These are phyloP conservation scores for Troides helena DNA, from an alignment of 2,888 invertebrate genomes.

Conservation along the genomic window DNA sequence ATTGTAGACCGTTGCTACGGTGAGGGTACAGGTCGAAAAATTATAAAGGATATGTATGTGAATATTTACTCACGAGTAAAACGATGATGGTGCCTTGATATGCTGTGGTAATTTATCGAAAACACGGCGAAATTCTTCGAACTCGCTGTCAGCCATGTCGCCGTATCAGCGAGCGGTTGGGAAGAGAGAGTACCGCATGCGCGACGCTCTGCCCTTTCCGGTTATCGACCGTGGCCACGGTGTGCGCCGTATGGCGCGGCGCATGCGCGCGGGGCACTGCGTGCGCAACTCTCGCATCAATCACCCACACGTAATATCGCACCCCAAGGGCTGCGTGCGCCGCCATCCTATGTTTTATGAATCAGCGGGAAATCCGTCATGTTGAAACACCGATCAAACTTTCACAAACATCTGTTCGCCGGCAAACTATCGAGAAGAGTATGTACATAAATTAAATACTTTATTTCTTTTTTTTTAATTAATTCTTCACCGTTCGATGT, in stretches of 20 bases:
- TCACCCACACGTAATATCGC: conserved; percentile 36
- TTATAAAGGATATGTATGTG: background rate
- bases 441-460: too few species aligned
- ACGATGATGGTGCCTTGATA: conserved; percentile 88
- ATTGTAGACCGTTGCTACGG: background rate
- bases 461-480: too few species aligned
- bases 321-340: conserved; percentile 38
- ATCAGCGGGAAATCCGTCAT: conserved; percentile 49
- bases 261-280: conserved; percentile 46
- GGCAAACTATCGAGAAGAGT: too few species aligned
- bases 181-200: conserved; percentile 58
- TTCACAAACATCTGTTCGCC: background rate
- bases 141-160: conserved; percentile 95
- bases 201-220: conserved; percentile 46
- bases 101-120: conserved; percentile 91
- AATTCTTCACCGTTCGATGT: too few species aligned
- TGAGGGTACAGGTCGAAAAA: background rate
- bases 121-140: conserved; percentile 94
- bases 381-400: conserved; percentile 8
- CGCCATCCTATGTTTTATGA: conserved; percentile 45
- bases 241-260: conserved; percentile 33
- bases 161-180: conserved; percentile 85
- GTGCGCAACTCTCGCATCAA: conserved; percentile 45
- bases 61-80: conserved; percentile 90
- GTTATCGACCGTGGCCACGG: conserved; percentile 58